A percentile compares a stretch with the other conserved stretches of the same genome.
These are phyloP conservation scores for Cynodonichthys magdalenae DNA, from an alignment of 2,797 vertebrate genomes.

Conservation along the genomic window DNA sequence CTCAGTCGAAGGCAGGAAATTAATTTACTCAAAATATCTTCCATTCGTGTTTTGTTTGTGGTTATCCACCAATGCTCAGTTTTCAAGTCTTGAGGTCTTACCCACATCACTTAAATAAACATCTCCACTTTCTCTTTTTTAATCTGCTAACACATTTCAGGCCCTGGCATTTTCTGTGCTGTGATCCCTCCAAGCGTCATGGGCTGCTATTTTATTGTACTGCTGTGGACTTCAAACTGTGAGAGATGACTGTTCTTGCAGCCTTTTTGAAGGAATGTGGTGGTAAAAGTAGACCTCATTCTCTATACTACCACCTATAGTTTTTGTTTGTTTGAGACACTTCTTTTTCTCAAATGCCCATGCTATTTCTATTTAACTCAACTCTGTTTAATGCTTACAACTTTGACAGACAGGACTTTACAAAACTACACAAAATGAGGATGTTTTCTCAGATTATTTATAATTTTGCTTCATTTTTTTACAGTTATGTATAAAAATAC, in stretches of 20 bases:
- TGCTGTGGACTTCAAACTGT: conserved; percentile 48
- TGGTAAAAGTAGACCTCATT: conserved; percentile 68
- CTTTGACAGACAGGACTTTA: no score
- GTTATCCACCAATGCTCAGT: neutral
- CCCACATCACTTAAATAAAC: conserved; percentile 7
- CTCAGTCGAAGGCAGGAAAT: neutral
- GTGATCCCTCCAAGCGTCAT: conserved; percentile 9
- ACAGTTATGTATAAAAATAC: neutral
- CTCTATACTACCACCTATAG: conserved; percentile 59
- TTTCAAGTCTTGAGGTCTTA: conserved; percentile 4
- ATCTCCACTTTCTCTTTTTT: neutral
- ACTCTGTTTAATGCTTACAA: no score
- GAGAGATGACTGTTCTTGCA: conserved; percentile 54
- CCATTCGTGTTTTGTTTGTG: conserved; percentile 2
- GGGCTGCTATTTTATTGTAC: conserved; percentile 49
- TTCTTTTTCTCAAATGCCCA: no score
- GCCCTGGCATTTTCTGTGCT: neutral
- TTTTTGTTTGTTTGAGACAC: no score
- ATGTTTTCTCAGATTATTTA: no score
- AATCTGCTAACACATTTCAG: neutral
- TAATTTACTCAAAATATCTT: neutral
- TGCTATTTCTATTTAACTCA: no score
- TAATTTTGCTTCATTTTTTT: neutral
- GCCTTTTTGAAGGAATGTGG: conserved; percentile 63
- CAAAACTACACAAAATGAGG: no score